A percentile compares a stretch with the other conserved stretches of the same genome.
phyloP scores from a whole-genome alignment of 2,113 vertebrate genomes.

The Cacatua alba region DNA sequence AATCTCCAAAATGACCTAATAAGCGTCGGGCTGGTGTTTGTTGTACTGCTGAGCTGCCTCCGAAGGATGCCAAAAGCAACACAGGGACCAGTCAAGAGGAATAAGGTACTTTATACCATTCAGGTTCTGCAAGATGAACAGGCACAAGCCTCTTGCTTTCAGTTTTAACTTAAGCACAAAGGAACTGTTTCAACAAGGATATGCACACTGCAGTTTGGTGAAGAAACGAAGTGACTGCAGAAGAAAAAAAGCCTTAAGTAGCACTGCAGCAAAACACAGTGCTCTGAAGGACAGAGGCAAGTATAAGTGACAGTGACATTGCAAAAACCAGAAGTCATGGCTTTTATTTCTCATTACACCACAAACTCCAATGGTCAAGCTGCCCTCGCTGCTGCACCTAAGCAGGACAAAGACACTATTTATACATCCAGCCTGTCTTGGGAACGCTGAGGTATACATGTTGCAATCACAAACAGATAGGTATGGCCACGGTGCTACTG shows the following conservation, averaged over 20 bases:
- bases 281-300: not conserved
- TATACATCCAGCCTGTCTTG: not conserved
- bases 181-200: not conserved
- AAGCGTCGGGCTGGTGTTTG: not conserved
- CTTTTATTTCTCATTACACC: not conserved
- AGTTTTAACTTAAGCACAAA: conserved; percentile 5
- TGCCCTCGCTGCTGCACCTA: not conserved
- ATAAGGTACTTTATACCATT: not conserved
- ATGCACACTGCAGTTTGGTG: not conserved
- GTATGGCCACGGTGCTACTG: too few species aligned
- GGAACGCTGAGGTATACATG: accelerated
- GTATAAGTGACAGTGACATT: accelerated
- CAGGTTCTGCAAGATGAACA: not conserved
- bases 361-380: not conserved
- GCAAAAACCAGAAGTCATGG: not conserved
- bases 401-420: not conserved
- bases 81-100: not conserved
- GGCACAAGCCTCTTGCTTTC: not conserved
- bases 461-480: not conserved
- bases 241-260: not conserved
- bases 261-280: not conserved
- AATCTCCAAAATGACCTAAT: not conserved
- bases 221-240: not conserved
- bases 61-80: not conserved
- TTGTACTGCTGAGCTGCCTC: not conserved